phyloP scores from a whole-genome alignment of 2,888 invertebrate species.

The Drosophila ustulata region DNA sequence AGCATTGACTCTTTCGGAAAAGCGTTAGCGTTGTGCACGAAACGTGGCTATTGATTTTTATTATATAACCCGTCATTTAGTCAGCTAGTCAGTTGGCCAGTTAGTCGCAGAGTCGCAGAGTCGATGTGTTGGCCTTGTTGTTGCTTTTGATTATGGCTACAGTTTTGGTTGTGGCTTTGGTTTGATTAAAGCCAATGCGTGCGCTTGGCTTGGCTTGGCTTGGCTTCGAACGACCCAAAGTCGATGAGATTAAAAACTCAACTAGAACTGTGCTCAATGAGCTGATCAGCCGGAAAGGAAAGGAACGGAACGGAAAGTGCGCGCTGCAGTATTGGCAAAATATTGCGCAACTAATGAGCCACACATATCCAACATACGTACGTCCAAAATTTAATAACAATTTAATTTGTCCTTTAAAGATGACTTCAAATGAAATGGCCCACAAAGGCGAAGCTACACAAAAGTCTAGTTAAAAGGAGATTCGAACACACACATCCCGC shows the following conservation, averaged over 20 bases:
- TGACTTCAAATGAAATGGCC: conserved; percentile 52
- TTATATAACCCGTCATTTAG: conserved; percentile 36
- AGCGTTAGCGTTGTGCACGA: conserved; percentile 33
- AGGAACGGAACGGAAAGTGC: conserved; percentile 42
- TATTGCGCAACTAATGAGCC: conserved; percentile 50
- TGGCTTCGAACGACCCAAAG: conserved; percentile 12
- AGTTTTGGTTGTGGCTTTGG: conserved; percentile 1
- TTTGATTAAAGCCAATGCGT: conserved; percentile 57
- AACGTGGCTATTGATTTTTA: conserved; percentile 67
- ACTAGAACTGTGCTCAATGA: conserved; percentile 64
- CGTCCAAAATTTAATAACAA: conserved; percentile 38
- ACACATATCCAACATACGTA: conserved; percentile 37
- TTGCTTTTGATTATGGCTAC: not conserved
- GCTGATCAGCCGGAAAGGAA: conserved; percentile 69
- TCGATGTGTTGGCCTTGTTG: conserved; percentile 19
- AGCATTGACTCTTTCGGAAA: conserved; percentile 44
- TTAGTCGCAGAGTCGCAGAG: not conserved
- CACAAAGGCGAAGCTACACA: conserved; percentile 19
- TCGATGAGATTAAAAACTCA: conserved; percentile 38
- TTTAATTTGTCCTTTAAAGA: conserved; percentile 33
- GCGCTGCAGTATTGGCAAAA: conserved; percentile 44
- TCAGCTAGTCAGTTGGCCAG: conserved; percentile 25
- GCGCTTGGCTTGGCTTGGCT: conserved; percentile 47
- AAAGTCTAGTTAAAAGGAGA: conserved; percentile 16
- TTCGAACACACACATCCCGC: conserved; percentile 9